These are phyloP conservation scores for Sphaerodactylus townsendi DNA, from an alignment of 2,113 vertebrate genomes.

Conservation along the genomic window DNA sequence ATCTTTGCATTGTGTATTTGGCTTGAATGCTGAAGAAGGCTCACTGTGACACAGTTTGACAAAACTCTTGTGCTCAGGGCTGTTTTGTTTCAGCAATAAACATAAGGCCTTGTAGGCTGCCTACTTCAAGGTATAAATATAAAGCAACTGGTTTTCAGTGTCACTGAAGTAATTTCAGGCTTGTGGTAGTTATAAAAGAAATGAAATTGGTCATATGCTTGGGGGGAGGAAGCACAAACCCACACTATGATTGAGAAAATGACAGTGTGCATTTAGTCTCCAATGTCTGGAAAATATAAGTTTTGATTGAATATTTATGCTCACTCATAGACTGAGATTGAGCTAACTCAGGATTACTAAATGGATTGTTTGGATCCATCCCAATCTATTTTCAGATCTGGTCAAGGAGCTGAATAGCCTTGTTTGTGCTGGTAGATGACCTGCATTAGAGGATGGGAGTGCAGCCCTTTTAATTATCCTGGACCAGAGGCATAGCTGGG, in stretches of 20 bases:
- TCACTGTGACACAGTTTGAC: neutral
- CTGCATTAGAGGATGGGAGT: too few relatives aligned
- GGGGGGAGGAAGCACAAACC: neutral
- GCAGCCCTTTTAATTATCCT: too few relatives aligned
- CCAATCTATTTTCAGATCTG: too few relatives aligned
- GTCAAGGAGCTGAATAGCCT: too few relatives aligned
- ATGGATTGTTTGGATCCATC: too few relatives aligned
- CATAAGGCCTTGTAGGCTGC: slow-evolving; percentile 17
- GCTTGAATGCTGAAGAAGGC: neutral
- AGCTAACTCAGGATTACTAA: neutral
- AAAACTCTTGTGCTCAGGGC: neutral
- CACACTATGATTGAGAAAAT: slow-evolving; percentile 34
- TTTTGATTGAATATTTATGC: neutral
- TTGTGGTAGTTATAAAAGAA: slow-evolving; percentile 26
- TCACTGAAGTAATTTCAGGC: slow-evolving; percentile 48
- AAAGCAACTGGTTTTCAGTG: slow-evolving; percentile 23
- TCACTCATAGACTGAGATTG: neutral
- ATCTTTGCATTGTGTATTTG: neutral
- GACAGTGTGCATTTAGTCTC: neutral
- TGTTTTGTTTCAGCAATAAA: slow-evolving; percentile 8
- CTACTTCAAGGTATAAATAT: slow-evolving; percentile 6
- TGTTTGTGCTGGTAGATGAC: too few relatives aligned
- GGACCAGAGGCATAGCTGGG: too few relatives aligned
- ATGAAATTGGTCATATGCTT: slow-evolving; percentile 32
- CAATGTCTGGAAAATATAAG: neutral